Evolutionary conservation across 1,140 invertebrate species (phyloP).

Genomic region (Plectrocnemia conspersa): DNA sequence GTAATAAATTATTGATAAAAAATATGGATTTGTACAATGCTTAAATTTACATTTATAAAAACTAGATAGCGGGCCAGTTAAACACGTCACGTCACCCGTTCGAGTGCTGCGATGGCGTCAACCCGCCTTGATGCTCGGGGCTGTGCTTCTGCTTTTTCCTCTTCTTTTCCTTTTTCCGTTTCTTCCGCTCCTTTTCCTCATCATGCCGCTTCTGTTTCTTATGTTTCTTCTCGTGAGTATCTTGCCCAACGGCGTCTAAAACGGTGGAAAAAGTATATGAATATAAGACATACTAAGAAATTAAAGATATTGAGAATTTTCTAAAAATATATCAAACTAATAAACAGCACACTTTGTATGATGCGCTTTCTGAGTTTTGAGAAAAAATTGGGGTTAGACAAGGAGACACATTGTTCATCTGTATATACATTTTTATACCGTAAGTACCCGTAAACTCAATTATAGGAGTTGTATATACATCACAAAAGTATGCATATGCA

Average conservation of each 20-base stretch:
- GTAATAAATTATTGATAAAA: too few species aligned
- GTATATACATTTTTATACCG: too few species aligned
- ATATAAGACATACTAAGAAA: conserved; percentile 9
- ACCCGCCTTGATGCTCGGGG: conserved; percentile 72
- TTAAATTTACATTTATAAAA: conserved; percentile 5
- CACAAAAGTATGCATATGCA: too few species aligned
- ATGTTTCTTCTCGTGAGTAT: conserved; percentile 91
- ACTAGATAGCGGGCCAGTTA: not conserved
- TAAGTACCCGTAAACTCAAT: too few species aligned
- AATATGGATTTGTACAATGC: conserved; percentile 7
- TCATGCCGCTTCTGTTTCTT: conserved; percentile 93
- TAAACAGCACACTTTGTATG: too few species aligned
- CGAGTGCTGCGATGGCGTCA: conserved; percentile 69
- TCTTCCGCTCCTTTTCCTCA: conserved; percentile 90
- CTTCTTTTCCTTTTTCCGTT: conserved; percentile 93
- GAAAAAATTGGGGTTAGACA: too few species aligned
- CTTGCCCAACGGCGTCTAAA: conserved; percentile 61
- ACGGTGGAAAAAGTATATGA: conserved; percentile 34
- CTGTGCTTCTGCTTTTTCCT: conserved; percentile 92
- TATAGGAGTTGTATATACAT: too few species aligned
- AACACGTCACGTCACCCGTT: conserved; percentile 46
- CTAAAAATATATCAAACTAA: too few species aligned
- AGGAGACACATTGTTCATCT: too few species aligned
- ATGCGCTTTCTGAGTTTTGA: too few species aligned
- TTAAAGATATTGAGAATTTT: too few species aligned